Base-by-base conservation (phyloP, 2,797 vertebrate species). In the Hephaestus fuliginosus region DNA sequence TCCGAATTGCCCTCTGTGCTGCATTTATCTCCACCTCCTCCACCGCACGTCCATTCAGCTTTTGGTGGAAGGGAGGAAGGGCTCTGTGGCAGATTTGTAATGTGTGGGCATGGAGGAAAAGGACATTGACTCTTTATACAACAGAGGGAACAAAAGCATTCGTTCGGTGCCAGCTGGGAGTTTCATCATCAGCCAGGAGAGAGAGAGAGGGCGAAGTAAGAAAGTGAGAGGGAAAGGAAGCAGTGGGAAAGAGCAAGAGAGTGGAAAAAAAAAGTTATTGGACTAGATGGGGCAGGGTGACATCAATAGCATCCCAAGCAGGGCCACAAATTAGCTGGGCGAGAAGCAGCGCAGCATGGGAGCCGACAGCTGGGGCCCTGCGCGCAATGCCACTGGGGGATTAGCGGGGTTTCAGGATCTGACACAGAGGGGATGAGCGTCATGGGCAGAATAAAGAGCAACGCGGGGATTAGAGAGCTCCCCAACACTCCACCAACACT, bases 401-500 rank as follows among this genome's bases (percentile, higher is more conserved):
- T 95, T 93, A 95, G 86, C 66, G 0, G 75, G 86, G 85, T 89
- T 93, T 91, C 90, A 78, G 85, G 86, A 90, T 91, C 88, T 93
- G 91, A 92, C 92, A 93, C 89, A 71, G 86, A 89, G 80, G 85
- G 88, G 93, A 94, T 92, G 88, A 92, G 86, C 89, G 77, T 94
- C 90, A 92, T 67, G 85, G 86, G 82, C 85, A 91, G 91, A 90
- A 91, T 92, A 95, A 93, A 93, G 90, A 93, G 89, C 84, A 88
- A 92, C 67, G 65, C 46, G 7, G 63, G 91, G 93, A 95, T 95
- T 95, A 91, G 86, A 90, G 76, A 82, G 87, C 80, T 91, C 87
- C 88, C 88, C 80, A 61, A 90, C 93, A 92, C 91, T 92, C 90
- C 86, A 89, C 86, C 85, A 88, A 93, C 89, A 93, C 91, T 93